These are phyloP conservation scores for Mastomys natalensis DNA, from an alignment of 2,113 vertebrate species.

Conservation along the genomic window DNA sequence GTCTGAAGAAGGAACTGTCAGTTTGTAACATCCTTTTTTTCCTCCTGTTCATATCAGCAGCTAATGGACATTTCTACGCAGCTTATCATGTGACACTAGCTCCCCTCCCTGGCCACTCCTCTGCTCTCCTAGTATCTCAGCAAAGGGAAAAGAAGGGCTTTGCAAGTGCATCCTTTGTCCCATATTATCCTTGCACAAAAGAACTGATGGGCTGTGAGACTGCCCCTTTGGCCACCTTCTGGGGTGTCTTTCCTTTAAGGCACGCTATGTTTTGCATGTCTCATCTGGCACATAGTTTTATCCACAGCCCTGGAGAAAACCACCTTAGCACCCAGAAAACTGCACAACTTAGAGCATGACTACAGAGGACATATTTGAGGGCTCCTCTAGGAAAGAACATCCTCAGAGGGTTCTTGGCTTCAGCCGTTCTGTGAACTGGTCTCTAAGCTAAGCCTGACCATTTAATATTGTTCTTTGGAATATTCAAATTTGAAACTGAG, in stretches of 20 bases:
- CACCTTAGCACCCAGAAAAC: neutral
- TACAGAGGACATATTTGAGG: neutral
- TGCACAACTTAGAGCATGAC: fast-evolving
- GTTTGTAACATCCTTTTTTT: neutral
- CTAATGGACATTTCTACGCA: neutral
- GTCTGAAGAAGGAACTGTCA: neutral
- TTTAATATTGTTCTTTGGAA: neutral
- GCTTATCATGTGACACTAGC: neutral
- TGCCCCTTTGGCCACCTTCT: neutral
- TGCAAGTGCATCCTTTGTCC: neutral
- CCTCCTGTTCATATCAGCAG: too few species aligned
- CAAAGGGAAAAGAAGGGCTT: neutral
- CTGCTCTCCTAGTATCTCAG: neutral
- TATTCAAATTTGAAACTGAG: neutral
- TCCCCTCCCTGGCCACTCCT: neutral
- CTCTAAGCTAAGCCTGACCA: neutral
- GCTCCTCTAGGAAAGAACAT: neutral
- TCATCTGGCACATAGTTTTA: neutral
- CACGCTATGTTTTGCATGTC: neutral
- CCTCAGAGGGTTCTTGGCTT: neutral
- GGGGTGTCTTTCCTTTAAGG: neutral
- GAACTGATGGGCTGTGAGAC: neutral
- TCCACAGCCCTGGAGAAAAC: neutral
- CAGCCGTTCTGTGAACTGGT: neutral
- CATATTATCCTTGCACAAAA: neutral